Evolutionary conservation across 2,797 vertebrate species (phyloP), one percentile per base, ranked within the genome.

Genomic region (Megalops cyprinoides): DNA sequence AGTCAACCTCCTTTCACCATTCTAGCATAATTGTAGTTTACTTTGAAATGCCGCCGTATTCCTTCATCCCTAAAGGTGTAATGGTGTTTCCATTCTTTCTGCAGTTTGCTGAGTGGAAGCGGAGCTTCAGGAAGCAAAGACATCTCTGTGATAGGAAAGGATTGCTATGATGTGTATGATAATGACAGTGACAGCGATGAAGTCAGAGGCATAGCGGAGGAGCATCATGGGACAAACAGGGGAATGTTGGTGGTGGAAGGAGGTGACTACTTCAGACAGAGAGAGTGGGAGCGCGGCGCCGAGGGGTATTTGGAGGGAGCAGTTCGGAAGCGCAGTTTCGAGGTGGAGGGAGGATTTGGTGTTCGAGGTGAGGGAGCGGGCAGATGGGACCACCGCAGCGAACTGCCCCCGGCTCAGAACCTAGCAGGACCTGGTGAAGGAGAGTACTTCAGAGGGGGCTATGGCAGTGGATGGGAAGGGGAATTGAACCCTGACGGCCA

Each of bases 81-180:
- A 44, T 71, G 67, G 44, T 71, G 20, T 71, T 9, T 49, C 8
- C 28, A 49, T 2, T 56, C 0, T 77, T 78, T 20, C 82, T 42
- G 55, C 83, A 95, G 94, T 69, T 85, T 94, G 75, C 83, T 93
- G 77, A 88, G 89, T 51, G 60, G 53, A 34, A 73, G 77, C 67
- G 77, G 39, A 86, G 49, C 83, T 77, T 56, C 81, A 14, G 25
- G 78, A 60, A 39, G 78, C 49, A 23, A 85, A 75, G 77, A 84
- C 6, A 58, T 69, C 23, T 78, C 71, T 55, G 0, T 39, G 77
- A 79, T 65, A 20, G 39, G 67, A 6, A 15, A n/a, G 37, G 1
- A 34, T 44, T n/a, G 6, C 67, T 39, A 18, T 69, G 65, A 67
- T 34, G 15, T 37, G 28, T 67, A 67, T 67, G 37, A 31, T 69